Conservation (phyloP, 2,113 vertebrate species). For the Phylloscopus whistleri region DNA sequence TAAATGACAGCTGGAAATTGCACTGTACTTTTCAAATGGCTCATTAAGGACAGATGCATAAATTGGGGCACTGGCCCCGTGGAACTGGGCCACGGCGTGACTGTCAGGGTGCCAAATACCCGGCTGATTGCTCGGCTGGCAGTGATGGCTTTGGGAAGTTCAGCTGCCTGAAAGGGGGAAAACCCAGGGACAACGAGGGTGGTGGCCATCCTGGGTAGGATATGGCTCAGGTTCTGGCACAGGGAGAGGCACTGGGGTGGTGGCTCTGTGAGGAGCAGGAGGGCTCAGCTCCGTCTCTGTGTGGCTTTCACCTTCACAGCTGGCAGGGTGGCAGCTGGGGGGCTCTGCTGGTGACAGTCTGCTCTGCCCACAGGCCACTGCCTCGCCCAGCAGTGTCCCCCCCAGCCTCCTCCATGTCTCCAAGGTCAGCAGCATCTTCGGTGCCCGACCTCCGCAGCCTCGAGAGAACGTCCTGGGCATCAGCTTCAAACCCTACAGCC, state of each 20-base stretch:
- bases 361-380: slow-evolving; percentile 15
- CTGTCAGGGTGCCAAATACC: neutral
- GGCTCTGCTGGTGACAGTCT: neutral
- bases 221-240: neutral
- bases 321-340: neutral
- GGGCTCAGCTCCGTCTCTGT: fast-evolving
- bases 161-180: neutral
- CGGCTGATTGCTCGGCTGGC: neutral
- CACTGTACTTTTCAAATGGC: slow-evolving; percentile 51
- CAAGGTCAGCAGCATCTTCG: neutral
- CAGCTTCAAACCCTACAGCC: slow-evolving; percentile 47
- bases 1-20: slow-evolving; percentile 44
- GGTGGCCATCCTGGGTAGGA: neutral
- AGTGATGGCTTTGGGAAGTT: neutral
- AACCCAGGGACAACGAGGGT: neutral
- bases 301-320: fast-evolving
- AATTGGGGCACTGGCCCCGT: slow-evolving; percentile 30
- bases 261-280: neutral
- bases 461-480: slow-evolving; percentile 19
- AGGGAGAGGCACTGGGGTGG: neutral
- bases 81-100: slow-evolving; percentile 22
- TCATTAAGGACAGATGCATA: slow-evolving; percentile 52
- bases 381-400: neutral
- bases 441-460: neutral
- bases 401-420: slow-evolving; percentile 21